Evolutionary conservation across 2,113 vertebrate genomes (phyloP).

Genomic region (Neogale vison): DNA sequence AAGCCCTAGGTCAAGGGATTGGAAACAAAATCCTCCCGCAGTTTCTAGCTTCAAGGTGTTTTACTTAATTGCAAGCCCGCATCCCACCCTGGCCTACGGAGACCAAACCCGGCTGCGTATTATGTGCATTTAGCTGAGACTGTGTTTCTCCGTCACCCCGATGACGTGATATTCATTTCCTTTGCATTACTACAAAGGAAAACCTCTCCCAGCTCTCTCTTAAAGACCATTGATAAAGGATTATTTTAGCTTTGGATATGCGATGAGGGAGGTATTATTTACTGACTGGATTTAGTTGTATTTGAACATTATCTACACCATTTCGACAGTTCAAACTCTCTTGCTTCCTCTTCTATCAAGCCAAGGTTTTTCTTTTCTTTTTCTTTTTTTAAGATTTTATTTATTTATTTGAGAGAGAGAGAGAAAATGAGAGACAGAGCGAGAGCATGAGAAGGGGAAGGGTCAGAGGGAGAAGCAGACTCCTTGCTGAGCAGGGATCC

Average conservation of each 20-base stretch:
- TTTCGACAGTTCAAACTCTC: neutral
- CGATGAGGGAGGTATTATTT: neutral
- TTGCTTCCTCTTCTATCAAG: neutral
- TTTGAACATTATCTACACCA: neutral
- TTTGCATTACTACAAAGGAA: constrained; percentile 41
- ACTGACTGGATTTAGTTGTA: constrained; percentile 43
- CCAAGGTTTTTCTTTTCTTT: neutral
- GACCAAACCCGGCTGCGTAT: neutral
- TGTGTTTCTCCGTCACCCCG: constrained; percentile 36
- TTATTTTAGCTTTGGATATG: constrained; percentile 37
- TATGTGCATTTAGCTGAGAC: constrained; percentile 43
- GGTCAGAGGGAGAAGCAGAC: too few relatives aligned
- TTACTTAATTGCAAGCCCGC: constrained; percentile 6
- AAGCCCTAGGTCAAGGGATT: constrained; percentile 32
- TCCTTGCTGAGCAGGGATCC: too few relatives aligned
- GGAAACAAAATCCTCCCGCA: constrained; percentile 18
- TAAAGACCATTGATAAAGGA: constrained; percentile 25
- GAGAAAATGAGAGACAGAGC: too few relatives aligned
- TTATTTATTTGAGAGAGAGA: too few relatives aligned
- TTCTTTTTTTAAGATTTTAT: too few relatives aligned
- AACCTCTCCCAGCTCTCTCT: constrained; percentile 12
- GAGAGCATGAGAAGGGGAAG: too few relatives aligned
- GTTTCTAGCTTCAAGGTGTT: constrained; percentile 41
- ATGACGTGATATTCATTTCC: constrained; percentile 57
- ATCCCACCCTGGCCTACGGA: neutral